Evolutionary conservation across 2,888 invertebrate genomes (phyloP).

Genomic region (Leptinotarsa juncta): DNA sequence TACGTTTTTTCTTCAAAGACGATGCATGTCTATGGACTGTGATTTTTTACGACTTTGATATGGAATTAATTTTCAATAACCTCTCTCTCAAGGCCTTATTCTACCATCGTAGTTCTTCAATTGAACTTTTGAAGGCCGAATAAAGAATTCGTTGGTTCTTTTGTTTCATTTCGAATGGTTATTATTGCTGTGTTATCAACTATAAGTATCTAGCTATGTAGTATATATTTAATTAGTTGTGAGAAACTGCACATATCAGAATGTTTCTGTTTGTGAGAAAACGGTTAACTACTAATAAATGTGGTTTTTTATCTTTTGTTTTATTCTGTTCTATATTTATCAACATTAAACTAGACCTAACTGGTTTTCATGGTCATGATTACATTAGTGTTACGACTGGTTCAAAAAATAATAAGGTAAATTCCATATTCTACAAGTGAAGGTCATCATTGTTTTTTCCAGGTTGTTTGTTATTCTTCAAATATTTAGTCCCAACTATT

Average conservation of each 20-base stretch:
- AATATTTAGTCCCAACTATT: too few relatives aligned
- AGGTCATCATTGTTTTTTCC: not conserved
- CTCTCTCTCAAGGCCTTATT: conserved; percentile 28
- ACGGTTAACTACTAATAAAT: conserved; percentile 1
- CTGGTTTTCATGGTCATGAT: conserved; percentile 15
- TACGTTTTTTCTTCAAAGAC: conserved; percentile 28
- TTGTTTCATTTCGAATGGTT: conserved; percentile 18
- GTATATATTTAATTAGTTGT: not conserved
- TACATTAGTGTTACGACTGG: not conserved
- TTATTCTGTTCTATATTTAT: not conserved
- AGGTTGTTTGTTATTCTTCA: too few relatives aligned
- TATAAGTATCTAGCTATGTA: conserved; percentile 12
- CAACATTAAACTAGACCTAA: not conserved
- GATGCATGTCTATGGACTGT: conserved; percentile 36
- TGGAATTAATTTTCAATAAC: conserved; percentile 25
- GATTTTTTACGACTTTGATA: conserved; percentile 31
- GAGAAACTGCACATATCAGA: not conserved
- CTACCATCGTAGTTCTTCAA: conserved; percentile 7
- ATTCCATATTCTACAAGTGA: not conserved
- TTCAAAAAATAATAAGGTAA: too few relatives aligned
- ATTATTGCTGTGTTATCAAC: conserved; percentile 13
- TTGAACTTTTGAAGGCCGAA: conserved; percentile 13
- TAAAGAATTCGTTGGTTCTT: conserved; percentile 5
- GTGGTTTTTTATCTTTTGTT: not conserved
- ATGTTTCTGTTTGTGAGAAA: conserved; percentile 6